phyloP scores from a whole-genome alignment of 2,797 vertebrate genomes.

The Bovichtus diacanthus region DNA sequence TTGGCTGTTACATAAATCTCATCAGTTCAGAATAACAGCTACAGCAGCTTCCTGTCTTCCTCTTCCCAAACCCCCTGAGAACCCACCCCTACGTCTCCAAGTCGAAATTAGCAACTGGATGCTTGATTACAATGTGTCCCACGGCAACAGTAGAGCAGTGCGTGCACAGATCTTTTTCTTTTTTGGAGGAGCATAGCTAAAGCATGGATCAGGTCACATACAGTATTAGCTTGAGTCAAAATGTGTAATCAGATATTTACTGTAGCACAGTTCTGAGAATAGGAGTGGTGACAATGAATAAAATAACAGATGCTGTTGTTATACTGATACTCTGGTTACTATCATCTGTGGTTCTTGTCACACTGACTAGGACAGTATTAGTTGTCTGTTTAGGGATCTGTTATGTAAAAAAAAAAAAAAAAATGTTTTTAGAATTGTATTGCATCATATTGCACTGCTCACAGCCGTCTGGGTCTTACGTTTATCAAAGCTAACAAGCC shows the following conservation, averaged over 20 bases:
- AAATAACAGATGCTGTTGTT: neutral
- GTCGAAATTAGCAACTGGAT: conserved; percentile 74
- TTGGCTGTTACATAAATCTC: conserved; percentile 21
- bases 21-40: conserved; percentile 44
- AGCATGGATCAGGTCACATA: conserved; percentile 9
- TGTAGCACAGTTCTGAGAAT: neutral
- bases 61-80: conserved; percentile 56
- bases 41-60: conserved; percentile 39
- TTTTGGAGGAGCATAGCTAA: neutral
- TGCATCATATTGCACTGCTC: neutral
- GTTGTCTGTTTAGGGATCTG: neutral
- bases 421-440: neutral
- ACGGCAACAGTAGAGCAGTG: conserved; percentile 69
- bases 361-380: neutral
- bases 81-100: conserved; percentile 63
- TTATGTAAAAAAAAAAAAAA: conserved; percentile 15
- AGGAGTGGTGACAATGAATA: neutral
- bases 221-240: neutral
- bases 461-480: too few relatives aligned
- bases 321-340: neutral
- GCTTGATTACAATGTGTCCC: conserved; percentile 82
- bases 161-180: conserved; percentile 12
- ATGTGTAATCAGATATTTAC: conserved; percentile 3
- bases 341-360: neutral
- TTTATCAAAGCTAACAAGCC: neutral